Evolutionary conservation across 2,888 invertebrate genomes (phyloP).

Genomic region (Parnassius glacialis): DNA sequence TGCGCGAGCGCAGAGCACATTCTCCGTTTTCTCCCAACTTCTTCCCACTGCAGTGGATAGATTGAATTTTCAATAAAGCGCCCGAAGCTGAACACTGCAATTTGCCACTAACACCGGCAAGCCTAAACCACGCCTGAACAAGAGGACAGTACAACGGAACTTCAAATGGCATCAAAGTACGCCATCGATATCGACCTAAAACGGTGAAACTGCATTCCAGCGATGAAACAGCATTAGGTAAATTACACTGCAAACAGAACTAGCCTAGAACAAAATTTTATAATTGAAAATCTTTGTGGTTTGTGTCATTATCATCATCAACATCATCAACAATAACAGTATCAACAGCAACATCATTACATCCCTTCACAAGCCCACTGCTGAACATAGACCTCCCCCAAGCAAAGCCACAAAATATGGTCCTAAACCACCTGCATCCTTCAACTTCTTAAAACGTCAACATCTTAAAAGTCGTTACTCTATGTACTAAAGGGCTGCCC

Average conservation of each 20-base stretch:
- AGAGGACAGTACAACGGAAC: constrained; percentile 64
- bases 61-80: constrained; percentile 78
- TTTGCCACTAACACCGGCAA: constrained; percentile 60
- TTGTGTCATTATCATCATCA: not conserved
- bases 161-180: constrained; percentile 50
- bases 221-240: constrained; percentile 13
- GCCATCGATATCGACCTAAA: constrained; percentile 29
- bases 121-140: constrained; percentile 48
- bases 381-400: no score
- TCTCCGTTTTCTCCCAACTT: constrained; percentile 43
- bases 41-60: constrained; percentile 68
- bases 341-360: no score
- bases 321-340: no score
- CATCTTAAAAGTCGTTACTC: no score
- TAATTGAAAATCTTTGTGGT: not conserved
- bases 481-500: no score
- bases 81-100: constrained; percentile 72
- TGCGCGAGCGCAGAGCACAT: constrained; percentile 48
- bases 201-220: constrained; percentile 21
- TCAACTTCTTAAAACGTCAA: no score
- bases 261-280: not conserved
- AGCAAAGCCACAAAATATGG: no score
- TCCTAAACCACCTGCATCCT: no score
- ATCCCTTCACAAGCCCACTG: no score
- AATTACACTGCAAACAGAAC: constrained; percentile 4